Evolutionary conservation across 2,113 vertebrate genomes (phyloP).

Genomic region (Aptenodytes forsteri): DNA sequence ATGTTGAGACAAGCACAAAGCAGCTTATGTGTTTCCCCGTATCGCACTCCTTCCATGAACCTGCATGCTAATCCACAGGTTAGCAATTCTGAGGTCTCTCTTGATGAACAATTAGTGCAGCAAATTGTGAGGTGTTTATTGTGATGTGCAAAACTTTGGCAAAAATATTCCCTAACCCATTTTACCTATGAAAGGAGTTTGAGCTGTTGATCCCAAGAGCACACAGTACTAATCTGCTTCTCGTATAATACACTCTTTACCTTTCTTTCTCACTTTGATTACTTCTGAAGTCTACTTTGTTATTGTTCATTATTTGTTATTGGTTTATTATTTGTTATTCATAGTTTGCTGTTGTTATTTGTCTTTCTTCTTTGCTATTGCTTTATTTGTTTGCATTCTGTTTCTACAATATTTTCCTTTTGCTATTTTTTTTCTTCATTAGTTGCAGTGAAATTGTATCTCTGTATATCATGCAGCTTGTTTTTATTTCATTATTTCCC

Average conservation of each 20-base stretch:
- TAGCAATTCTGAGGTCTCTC: background rate
- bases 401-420: background rate
- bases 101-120: background rate
- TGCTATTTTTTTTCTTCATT: slow-evolving; percentile 41
- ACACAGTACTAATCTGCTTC: background rate
- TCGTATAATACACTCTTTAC: background rate
- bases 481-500: slow-evolving; percentile 64
- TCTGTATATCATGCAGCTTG: slow-evolving; percentile 17
- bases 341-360: slow-evolving; percentile 28
- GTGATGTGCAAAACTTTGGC: background rate
- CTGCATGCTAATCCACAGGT: background rate
- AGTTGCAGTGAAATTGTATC: slow-evolving; percentile 33
- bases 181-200: background rate
- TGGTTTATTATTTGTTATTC: slow-evolving; percentile 31
- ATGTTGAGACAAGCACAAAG: background rate
- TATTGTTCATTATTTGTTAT: slow-evolving; percentile 12
- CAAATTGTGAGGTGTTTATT: slow-evolving; percentile 3
- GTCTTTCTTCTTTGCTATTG: background rate
- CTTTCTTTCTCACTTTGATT: slow-evolving; percentile 1
- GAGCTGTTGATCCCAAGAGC: background rate
- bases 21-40: background rate
- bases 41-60: background rate
- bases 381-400: background rate
- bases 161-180: background rate
- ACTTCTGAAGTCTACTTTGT: background rate